These are phyloP conservation scores for Equus przewalskii DNA, from an alignment of 2,113 vertebrate genomes.

Conservation along the genomic window DNA sequence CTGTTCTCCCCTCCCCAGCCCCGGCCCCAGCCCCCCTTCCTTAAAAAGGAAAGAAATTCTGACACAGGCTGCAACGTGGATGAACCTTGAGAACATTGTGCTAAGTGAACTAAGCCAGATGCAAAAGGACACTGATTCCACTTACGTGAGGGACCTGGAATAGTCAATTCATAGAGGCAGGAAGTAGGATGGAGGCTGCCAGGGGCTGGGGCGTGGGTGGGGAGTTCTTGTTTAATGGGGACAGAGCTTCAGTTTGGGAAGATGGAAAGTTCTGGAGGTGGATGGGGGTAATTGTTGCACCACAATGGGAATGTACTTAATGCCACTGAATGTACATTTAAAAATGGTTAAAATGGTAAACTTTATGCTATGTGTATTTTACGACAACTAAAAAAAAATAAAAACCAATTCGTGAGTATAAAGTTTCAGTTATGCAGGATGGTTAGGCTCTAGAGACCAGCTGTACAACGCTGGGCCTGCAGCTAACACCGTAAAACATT, in stretches of 20 bases:
- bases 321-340: not conserved
- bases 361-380: not conserved
- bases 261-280: not conserved
- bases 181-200: too few relatives aligned
- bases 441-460: not conserved
- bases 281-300: not conserved
- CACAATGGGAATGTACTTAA: too few relatives aligned
- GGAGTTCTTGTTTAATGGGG: not conserved
- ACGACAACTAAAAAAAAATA: not conserved
- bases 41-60: not conserved
- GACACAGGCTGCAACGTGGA: accelerated
- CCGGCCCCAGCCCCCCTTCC: not conserved
- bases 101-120: not conserved
- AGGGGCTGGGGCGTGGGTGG: not conserved
- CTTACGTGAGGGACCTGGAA: not conserved
- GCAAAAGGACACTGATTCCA: not conserved
- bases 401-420: not conserved
- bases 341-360: not conserved
- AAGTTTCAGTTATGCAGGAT: not conserved
- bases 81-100: not conserved
- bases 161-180: not conserved
- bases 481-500: not conserved
- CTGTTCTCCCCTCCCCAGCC: not conserved
- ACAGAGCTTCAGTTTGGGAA: not conserved
- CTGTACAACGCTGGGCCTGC: not conserved